These are phyloP conservation scores for Erpetoichthys calabaricus DNA, from an alignment of 2,797 vertebrate genomes.

Conservation along the genomic window DNA sequence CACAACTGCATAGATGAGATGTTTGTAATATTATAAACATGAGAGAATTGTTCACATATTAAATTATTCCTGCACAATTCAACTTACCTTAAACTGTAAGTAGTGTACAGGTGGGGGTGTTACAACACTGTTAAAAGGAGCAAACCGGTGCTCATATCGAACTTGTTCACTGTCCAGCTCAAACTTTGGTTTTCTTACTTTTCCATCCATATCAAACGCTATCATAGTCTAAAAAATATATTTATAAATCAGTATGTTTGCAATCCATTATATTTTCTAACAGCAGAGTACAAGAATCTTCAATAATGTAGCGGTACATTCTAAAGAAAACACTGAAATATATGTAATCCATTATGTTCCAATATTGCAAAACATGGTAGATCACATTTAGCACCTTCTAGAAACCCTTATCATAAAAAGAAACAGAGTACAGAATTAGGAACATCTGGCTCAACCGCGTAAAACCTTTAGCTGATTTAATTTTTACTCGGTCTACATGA, in stretches of 20 bases:
- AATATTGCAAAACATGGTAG: too few species aligned
- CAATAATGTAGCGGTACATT: background rate
- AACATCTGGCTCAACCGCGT: too few species aligned
- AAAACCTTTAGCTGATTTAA: too few species aligned
- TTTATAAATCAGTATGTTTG: background rate
- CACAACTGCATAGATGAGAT: too few species aligned
- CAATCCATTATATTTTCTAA: background rate
- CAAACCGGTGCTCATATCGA: conserved; percentile 93
- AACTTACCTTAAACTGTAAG: conserved; percentile 88
- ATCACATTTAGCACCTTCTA: too few species aligned
- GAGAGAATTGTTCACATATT: too few species aligned
- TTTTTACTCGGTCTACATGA: too few species aligned
- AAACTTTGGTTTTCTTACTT: conserved; percentile 93
- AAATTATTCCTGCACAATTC: background rate
- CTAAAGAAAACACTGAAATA: background rate
- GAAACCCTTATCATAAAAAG: too few species aligned
- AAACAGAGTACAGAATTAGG: too few species aligned
- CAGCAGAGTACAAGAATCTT: background rate
- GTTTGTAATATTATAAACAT: too few species aligned
- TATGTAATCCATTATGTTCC: background rate
- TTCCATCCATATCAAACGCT: conserved; percentile 93
- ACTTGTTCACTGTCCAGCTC: conserved; percentile 96
- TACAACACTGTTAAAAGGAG: conserved; percentile 95
- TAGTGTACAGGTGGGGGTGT: conserved; percentile 94
- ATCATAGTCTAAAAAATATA: conserved; percentile 75